These are phyloP conservation scores for Montipora cactus DNA, from an alignment of 64 coral and sea anemone species.

Conservation along the genomic window DNA sequence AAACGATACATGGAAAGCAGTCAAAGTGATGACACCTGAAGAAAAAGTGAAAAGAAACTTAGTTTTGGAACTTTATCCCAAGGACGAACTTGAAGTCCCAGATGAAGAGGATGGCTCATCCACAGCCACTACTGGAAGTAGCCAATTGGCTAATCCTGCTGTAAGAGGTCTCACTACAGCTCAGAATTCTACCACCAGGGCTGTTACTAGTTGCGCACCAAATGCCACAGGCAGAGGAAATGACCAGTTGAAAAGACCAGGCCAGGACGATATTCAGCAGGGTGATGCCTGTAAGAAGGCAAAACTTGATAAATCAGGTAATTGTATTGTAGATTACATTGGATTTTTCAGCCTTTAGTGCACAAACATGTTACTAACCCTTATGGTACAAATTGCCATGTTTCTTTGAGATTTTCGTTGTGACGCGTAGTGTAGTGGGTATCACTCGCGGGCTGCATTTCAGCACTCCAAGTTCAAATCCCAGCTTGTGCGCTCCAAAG, in stretches of 20 bases:
- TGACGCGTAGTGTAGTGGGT: too few species aligned
- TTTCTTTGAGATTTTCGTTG: too few species aligned
- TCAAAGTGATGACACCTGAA: background rate
- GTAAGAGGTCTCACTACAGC: background rate
- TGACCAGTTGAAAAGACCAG: constrained; percentile 10
- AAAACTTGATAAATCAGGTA: constrained; percentile 28
- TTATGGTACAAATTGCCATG: too few species aligned
- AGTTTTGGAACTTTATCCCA: background rate
- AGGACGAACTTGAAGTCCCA: background rate
- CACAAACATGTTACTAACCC: too few species aligned
- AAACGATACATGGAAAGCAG: background rate
- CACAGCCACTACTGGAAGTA: background rate
- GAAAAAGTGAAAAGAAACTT: background rate
- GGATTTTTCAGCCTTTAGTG: too few species aligned
- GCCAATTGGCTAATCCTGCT: background rate
- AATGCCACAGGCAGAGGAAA: background rate
- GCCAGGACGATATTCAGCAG: background rate
- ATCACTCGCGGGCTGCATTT: too few species aligned
- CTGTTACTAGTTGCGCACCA: background rate
- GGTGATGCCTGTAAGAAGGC: background rate
- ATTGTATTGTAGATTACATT: background rate
- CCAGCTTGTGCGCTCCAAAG: too few species aligned
- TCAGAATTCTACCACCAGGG: background rate
- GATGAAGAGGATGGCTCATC: background rate
- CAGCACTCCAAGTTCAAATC: too few species aligned